Conservation (phyloP, 2,113 vertebrate genomes). For the Pelecanus crispus region DNA sequence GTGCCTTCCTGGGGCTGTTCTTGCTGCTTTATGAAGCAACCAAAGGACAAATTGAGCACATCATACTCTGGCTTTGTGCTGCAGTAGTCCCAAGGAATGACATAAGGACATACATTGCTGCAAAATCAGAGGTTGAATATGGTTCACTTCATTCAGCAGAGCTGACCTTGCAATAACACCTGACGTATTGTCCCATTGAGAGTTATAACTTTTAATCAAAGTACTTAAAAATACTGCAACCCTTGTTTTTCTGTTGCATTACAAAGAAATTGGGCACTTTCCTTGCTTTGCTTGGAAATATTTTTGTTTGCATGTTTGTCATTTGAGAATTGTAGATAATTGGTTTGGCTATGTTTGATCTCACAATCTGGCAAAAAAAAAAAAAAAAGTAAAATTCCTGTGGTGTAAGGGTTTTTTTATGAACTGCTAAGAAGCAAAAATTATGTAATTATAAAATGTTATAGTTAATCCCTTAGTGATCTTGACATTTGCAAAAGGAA, state of each 20-base stretch:
- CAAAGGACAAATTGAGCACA: background rate
- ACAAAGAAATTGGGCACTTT: background rate
- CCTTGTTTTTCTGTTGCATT: background rate
- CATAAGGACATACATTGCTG: background rate
- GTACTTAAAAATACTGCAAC: background rate
- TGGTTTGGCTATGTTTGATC: constrained; percentile 14
- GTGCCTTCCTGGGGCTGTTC: background rate
- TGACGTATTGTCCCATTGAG: background rate
- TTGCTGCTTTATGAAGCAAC: background rate
- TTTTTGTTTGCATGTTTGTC: background rate
- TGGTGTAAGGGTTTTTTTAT: background rate
- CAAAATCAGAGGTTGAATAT: background rate
- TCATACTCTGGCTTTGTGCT: background rate
- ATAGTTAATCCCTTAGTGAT: constrained; percentile 26
- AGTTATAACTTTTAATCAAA: background rate
- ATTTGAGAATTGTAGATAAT: constrained; percentile 14
- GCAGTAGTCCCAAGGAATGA: background rate
- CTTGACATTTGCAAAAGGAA: constrained; percentile 25
- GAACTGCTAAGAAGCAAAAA: constrained; percentile 12
- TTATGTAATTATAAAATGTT: constrained; percentile 4
- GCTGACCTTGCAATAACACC: background rate
- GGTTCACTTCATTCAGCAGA: background rate
- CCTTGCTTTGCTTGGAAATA: background rate
- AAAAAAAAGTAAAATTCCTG: background rate
- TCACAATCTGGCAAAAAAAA: background rate